phyloP scores from a whole-genome alignment of 2,113 vertebrate genomes.

The Seriola rivoliana region DNA sequence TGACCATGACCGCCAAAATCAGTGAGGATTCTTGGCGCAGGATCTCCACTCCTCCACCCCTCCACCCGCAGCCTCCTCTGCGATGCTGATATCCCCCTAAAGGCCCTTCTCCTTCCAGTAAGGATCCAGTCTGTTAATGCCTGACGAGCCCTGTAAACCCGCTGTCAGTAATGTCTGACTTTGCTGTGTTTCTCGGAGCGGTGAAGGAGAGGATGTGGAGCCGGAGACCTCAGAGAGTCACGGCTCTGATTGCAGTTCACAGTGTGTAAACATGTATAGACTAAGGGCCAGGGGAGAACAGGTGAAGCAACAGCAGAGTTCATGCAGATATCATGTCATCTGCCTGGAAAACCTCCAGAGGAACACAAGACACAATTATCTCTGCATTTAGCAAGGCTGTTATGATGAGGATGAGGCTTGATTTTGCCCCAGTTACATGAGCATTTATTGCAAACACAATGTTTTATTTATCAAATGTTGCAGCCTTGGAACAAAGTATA shows the following conservation, averaged over 20 bases:
- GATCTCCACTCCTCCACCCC: background rate
- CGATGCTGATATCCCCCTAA: constrained; percentile 2
- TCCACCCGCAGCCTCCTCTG: background rate
- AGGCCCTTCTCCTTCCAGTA: constrained; percentile 58
- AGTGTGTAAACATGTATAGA: constrained; percentile 11
- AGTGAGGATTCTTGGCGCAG: constrained; percentile 49
- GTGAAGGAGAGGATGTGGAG: constrained; percentile 57
- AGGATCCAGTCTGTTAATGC: constrained; percentile 81
- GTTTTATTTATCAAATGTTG: background rate
- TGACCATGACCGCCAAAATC: constrained; percentile 56
- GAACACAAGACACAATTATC: constrained; percentile 5
- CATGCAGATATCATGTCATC: constrained; percentile 58
- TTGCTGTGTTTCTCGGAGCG: constrained; percentile 59
- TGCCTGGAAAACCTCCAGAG: constrained; percentile 17
- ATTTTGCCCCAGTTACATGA: background rate
- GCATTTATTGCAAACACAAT: no score
- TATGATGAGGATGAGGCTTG: background rate
- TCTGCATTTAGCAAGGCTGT: background rate
- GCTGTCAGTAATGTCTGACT: constrained; percentile 62
- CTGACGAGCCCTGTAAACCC: constrained; percentile 72
- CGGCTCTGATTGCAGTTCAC: constrained; percentile 30
- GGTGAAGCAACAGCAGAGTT: constrained; percentile 17
- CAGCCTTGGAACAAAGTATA: background rate
- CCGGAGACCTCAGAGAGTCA: constrained; percentile 19
- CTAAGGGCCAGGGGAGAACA: background rate